Evolutionary conservation across 2,113 vertebrate species (phyloP), one percentile per base, ranked within the genome.

Genomic region (Pterophyllum scalare): DNA sequence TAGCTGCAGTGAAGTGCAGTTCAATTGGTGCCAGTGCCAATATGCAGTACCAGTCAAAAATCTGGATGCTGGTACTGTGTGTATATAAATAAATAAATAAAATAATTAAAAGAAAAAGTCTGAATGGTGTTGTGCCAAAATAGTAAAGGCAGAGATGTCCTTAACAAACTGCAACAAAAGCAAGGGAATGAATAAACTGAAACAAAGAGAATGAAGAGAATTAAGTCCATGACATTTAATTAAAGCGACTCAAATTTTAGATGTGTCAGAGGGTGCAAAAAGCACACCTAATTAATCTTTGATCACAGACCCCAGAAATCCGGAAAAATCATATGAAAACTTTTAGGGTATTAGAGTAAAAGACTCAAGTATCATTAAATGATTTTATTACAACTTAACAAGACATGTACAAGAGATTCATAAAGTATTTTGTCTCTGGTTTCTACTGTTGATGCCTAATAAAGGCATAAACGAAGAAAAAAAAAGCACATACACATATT

Each of bases 1-100:
- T 89, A 83, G 60, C 74, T 65, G 64, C 75, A 88, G 26, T 67
- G 64, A 77, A 56, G 46, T 77, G 40, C 74, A 22, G 43, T 59
- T 70, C 19, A 11, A 20, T 7, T 49, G 38, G 38, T 67, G 81
- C 49, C 20, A 15, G 43, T 22, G 56, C 31, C 60, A 59, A 38
- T 9, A 38, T 38, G 9, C 35, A 38, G 8, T 8, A 38, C 35
- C 8, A 38, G 35, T 38, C 35, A 38, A 9, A 38, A 9, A 9
- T 38, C 10, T 38, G 35, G 35, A 38, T 9, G 10, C 35, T 10
- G 6, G 6, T 33, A 9, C 35, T 38, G 35, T 38, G 35, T 38
- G 8, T 38, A 6, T 38, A 10, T 38, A 70, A 70, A 70, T 6
- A 7, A 13, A 70, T 3, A 54, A n/a, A 43, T 33, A 7, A 70